Conservation (phyloP, 2,113 vertebrate genomes). For the Salvator merianae region DNA sequence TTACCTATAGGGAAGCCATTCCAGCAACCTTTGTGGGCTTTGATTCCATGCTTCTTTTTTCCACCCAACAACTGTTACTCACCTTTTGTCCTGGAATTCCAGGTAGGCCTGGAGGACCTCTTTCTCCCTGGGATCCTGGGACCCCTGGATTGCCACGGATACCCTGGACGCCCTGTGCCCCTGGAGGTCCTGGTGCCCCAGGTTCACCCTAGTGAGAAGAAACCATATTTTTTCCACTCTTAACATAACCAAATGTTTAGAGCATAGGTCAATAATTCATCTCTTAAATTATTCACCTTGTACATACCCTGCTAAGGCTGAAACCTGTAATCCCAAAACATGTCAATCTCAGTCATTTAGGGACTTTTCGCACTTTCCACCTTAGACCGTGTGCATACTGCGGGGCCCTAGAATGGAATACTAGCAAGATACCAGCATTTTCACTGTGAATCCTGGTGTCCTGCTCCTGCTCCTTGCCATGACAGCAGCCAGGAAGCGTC, state of each 20-base stretch:
- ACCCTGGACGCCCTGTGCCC: constrained; percentile 88
- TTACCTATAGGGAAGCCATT: no score
- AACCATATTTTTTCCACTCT: neutral
- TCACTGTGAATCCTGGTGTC: no score
- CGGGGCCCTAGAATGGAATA: no score
- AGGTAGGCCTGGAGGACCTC: constrained; percentile 73
- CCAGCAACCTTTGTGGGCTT: neutral
- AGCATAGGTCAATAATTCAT: no score
- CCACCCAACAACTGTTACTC: constrained; percentile 3
- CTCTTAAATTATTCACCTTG: neutral
- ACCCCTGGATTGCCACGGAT: constrained; percentile 80
- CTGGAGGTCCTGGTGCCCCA: constrained; percentile 80
- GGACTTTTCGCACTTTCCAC: no score
- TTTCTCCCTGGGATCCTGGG: constrained; percentile 78
- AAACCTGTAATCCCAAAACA: no score
- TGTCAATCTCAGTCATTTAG: no score
- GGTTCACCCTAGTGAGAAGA: constrained; percentile 80
- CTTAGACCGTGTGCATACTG: no score
- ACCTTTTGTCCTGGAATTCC: constrained; percentile 82
- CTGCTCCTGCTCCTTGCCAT: no score
- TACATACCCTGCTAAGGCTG: neutral
- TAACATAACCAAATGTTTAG: neutral
- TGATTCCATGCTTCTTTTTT: neutral
- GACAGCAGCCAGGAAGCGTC: no score
- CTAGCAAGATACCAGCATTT: no score